phyloP scores from a whole-genome alignment of 2,888 invertebrate species.

The Octodonta nipae region DNA sequence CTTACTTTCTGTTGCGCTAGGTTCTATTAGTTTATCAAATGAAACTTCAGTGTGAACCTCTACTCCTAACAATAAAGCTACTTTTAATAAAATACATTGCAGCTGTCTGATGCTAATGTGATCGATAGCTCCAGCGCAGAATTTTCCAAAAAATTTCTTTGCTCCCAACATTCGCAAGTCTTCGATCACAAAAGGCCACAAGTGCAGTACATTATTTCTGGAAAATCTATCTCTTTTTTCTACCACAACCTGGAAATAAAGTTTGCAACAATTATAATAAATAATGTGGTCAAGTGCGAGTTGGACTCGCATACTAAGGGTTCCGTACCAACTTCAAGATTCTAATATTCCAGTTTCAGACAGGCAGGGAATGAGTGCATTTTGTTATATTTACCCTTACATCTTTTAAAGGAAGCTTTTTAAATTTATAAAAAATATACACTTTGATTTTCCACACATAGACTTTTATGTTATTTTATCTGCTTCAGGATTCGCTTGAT shows the following conservation, averaged over 20 bases:
- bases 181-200: slow-evolving; percentile 97
- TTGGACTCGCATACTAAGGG: no score
- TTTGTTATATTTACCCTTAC: no score
- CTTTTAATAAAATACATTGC: slow-evolving; percentile 91
- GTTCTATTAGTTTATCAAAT: slow-evolving; percentile 75
- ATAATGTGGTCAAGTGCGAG: no score
- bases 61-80: slow-evolving; percentile 84
- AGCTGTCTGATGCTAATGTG: slow-evolving; percentile 95
- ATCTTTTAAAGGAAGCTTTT: no score
- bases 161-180: slow-evolving; percentile 87
- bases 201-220: slow-evolving; percentile 90
- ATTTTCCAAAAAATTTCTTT: slow-evolving; percentile 97
- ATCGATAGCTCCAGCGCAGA: slow-evolving; percentile 95
- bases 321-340: no score
- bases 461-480: no score
- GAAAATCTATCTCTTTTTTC: slow-evolving; percentile 92
- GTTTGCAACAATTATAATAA: no score
- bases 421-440: no score
- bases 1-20: slow-evolving; percentile 47
- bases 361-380: no score
- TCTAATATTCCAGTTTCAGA: no score
- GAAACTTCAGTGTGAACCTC: slow-evolving; percentile 88
- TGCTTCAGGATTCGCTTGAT: no score
- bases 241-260: slow-evolving; percentile 51
- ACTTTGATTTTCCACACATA: no score